phyloP scores from a whole-genome alignment of 2,113 vertebrate species.

The Scomber japonicus region DNA sequence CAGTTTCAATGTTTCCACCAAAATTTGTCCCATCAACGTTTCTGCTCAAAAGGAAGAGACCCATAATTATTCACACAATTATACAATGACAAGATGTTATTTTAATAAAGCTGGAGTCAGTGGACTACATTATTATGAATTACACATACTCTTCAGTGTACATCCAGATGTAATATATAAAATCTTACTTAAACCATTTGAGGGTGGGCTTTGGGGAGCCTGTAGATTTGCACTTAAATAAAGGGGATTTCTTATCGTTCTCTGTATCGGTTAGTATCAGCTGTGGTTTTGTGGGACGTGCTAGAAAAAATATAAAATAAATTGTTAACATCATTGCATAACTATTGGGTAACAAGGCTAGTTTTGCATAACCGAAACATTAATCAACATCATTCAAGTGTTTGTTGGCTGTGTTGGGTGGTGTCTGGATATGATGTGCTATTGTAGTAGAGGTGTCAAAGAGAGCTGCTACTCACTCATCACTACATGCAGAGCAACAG shows the following conservation, averaged over 20 bases:
- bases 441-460: too few species aligned
- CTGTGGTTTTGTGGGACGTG: conserved; percentile 70
- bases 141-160: background rate
- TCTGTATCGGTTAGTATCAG: conserved; percentile 9
- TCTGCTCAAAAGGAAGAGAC: conserved; percentile 29
- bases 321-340: background rate
- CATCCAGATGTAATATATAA: background rate
- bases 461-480: conserved; percentile 60
- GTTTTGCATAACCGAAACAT: too few species aligned
- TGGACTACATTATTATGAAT: accelerated
- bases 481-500: conserved; percentile 84
- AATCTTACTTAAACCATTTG: conserved; percentile 80
- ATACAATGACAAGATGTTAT: background rate
- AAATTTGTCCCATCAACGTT: accelerated
- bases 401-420: background rate
- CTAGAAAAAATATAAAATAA: conserved; percentile 50
- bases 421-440: background rate
- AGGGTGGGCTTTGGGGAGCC: conserved; percentile 84
- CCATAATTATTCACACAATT: background rate
- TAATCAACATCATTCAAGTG: background rate
- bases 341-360: too few species aligned
- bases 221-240: conserved; percentile 83
- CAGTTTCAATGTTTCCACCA: accelerated
- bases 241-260: accelerated
- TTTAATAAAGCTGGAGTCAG: background rate